These are phyloP conservation scores for Myiotriccus ornatus DNA, from an alignment of 2,797 vertebrate genomes.

Conservation along the genomic window DNA sequence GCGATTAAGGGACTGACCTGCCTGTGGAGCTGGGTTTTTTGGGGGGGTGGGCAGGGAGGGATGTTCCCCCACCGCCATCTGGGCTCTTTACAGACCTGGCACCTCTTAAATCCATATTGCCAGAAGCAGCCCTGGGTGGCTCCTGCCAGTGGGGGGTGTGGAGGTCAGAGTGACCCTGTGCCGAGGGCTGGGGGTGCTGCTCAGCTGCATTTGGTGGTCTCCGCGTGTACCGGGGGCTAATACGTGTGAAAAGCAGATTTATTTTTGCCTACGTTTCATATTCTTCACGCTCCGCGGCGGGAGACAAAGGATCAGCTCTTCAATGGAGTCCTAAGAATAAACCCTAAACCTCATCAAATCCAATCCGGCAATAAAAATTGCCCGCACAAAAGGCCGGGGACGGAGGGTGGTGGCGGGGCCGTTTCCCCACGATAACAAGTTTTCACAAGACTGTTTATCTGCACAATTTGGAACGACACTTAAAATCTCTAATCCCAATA, in stretches of 20 bases:
- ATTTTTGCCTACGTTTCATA: conserved; percentile 54
- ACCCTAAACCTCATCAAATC: conserved; percentile 76
- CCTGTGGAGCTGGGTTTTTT: not conserved
- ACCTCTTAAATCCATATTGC: fast-evolving
- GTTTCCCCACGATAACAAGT: conserved; percentile 87
- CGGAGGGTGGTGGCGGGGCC: conserved; percentile 73
- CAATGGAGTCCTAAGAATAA: conserved; percentile 71
- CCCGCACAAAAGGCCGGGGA: conserved; percentile 63
- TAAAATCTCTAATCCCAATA: conserved; percentile 81
- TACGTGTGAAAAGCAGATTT: conserved; percentile 61
- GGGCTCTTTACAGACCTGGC: not conserved
- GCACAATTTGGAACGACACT: conserved; percentile 61
- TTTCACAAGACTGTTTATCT: conserved; percentile 85
- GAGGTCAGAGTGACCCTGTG: not conserved
- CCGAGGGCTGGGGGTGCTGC: not conserved
- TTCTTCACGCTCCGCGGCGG: conserved; percentile 45
- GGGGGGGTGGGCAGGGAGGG: not conserved
- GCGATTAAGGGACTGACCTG: not conserved
- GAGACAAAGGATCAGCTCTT: conserved; percentile 74
- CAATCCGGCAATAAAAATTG: conserved; percentile 74
- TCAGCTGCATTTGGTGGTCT: conserved; percentile 68
- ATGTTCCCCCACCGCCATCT: fast-evolving
- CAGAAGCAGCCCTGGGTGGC: not conserved
- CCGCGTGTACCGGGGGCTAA: not conserved
- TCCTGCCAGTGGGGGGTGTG: not conserved